These are phyloP conservation scores for Passer domesticus DNA, from an alignment of 2,113 vertebrate genomes.

Conservation along the genomic window DNA sequence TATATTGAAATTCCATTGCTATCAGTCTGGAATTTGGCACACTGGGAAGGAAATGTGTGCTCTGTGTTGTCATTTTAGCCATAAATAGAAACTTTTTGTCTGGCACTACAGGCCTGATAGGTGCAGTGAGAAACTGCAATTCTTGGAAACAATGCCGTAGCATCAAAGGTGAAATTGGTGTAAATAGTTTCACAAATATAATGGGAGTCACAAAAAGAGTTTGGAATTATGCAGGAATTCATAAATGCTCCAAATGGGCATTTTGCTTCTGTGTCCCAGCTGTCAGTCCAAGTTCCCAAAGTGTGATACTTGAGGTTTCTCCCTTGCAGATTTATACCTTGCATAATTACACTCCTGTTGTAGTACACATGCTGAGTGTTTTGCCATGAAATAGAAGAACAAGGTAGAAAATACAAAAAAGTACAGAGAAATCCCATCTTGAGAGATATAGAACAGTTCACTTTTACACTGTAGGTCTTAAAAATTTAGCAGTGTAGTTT, in stretches of 20 bases:
- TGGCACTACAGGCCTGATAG: neutral
- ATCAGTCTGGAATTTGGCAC: constrained; percentile 63
- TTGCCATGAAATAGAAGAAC: neutral
- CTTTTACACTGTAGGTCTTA: neutral
- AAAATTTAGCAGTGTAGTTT: neutral
- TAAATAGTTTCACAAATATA: neutral
- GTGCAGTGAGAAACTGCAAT: neutral
- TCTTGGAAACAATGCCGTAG: neutral
- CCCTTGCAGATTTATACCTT: neutral
- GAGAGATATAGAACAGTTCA: accelerated
- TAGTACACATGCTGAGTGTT: neutral
- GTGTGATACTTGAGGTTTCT: neutral
- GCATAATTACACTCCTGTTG: accelerated
- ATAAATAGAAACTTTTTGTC: constrained; percentile 49
- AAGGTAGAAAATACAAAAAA: neutral
- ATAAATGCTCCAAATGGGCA: accelerated
- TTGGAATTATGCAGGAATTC: neutral
- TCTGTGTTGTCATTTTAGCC: constrained; percentile 46
- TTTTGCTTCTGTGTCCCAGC: neutral
- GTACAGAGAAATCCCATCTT: neutral
- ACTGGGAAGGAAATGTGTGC: constrained; percentile 43
- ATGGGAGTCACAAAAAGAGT: neutral
- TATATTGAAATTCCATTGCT: constrained; percentile 68
- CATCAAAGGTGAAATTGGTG: neutral
- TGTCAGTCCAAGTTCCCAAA: neutral